Conservation (phyloP, 2,888 invertebrate species). For the Tribolium freemani region DNA sequence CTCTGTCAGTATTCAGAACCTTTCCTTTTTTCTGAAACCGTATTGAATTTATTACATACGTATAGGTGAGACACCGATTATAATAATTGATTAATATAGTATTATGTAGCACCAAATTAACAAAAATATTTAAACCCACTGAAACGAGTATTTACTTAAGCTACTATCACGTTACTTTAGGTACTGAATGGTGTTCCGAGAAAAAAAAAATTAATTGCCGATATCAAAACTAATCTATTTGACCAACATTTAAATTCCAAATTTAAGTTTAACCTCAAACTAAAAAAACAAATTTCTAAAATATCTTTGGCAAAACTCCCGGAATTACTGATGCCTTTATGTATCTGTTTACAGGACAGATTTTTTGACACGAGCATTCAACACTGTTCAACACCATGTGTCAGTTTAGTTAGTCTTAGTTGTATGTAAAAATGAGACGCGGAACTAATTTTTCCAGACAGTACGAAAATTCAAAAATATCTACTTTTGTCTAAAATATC, state of each 20-base stretch:
- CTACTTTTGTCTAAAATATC: too few species aligned
- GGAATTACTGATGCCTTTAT: neutral
- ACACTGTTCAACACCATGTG: conserved; percentile 2
- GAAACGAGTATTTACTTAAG: neutral
- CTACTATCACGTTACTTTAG: too few species aligned
- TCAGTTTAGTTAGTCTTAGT: neutral
- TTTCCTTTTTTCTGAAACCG: conserved; percentile 12
- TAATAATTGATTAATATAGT: neutral
- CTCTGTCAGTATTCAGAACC: conserved; percentile 49
- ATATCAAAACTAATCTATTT: too few species aligned
- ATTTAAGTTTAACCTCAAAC: too few species aligned
- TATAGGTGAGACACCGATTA: conserved; percentile 24
- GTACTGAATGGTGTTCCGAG: too few species aligned
- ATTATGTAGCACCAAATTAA: conserved; percentile 3
- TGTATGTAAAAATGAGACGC: neutral
- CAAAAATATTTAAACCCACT: conserved; percentile 11
- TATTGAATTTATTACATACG: conserved; percentile 18
- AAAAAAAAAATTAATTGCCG: too few species aligned
- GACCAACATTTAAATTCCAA: too few species aligned
- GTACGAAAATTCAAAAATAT: too few species aligned
- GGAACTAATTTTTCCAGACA: neutral
- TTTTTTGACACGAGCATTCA: neutral
- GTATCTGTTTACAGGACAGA: neutral
- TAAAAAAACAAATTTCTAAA: too few species aligned
- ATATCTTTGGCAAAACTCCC: neutral